Evolutionary conservation across 2,888 invertebrate genomes (phyloP), one percentile per base, ranked within the genome.

Genomic region (Cataglyphis altisquamis): DNA sequence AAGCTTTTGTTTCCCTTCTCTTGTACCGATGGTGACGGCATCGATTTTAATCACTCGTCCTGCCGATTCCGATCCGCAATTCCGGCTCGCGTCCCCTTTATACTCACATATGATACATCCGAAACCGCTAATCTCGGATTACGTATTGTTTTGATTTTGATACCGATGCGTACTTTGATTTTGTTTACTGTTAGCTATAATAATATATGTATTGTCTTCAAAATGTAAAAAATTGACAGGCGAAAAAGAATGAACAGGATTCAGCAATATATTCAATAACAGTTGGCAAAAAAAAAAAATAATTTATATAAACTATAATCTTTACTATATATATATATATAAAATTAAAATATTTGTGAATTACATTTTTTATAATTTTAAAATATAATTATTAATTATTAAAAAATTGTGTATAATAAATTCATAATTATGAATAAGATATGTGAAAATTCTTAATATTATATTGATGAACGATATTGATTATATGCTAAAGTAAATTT

Each of bases 91-190:
- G 18, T 1, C 48, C 52, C 72, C 57, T 77, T 87, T 87, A 84
- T 87, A 10, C 41, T 36, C 32, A 25, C 52, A 60, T 60, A 80
- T 60, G 78, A 80, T 80, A 78, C 73, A 25, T 25, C 72, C 55
- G 57, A 78, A 60, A 15, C 78, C 78, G 45, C 60, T 45, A 73
- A 60, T 57, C 75, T 88, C 83, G 80, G 70, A 88, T 88, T 87
- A 87, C 72, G 45, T 55, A 66, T 62, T 29, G 75, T 81, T 88
- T 87, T 75, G 67, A 83, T 87, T 82, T 70, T 74, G 21, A 21
- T 21, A 87, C 77, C 73, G 63, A 63, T 36, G 73, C 60, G 15
- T 39, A n/a, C 8, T 52, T 52, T 52, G 8, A n/a, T 52, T 52
- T 52, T 52, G n/a, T 52, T 48, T 48, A 66, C 25, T 12, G 21